These are phyloP conservation scores for Emmelina monodactyla DNA, from an alignment of 2,888 invertebrate species.

Conservation along the genomic window DNA sequence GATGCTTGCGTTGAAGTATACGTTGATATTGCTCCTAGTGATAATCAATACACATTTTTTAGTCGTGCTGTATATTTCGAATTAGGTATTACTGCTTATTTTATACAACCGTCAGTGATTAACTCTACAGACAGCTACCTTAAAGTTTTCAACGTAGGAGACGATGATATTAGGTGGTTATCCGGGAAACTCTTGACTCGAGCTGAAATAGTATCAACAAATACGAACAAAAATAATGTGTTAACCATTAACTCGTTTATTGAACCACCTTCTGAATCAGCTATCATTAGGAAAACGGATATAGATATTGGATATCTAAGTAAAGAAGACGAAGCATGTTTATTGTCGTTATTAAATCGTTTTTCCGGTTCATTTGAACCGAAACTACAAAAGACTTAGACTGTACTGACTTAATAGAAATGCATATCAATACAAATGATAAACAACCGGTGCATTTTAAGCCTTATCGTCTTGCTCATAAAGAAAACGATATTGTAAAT, in stretches of 20 bases:
- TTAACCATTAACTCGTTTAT: neutral
- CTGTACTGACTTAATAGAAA: constrained; percentile 4
- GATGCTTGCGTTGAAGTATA: neutral
- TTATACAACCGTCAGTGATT: constrained; percentile 1
- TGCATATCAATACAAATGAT: constrained; percentile 4
- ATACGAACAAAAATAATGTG: neutral
- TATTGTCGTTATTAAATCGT: constrained; percentile 6
- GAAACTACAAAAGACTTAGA: constrained; percentile 7
- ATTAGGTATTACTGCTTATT: constrained; percentile 2
- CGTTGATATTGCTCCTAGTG: neutral
- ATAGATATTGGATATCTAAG: constrained; percentile 1
- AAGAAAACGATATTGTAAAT: constrained; percentile 14
- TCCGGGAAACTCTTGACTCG: constrained; percentile 2
- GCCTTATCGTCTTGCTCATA: constrained; percentile 12
- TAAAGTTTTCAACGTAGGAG: constrained; percentile 3
- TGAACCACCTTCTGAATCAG: neutral
- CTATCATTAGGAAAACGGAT: neutral
- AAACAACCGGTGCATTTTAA: constrained; percentile 7
- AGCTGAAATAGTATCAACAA: neutral
- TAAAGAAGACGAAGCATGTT: neutral
- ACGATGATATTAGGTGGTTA: neutral
- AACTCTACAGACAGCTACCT: neutral
- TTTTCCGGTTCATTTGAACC: constrained; percentile 5
- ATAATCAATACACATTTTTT: neutral
- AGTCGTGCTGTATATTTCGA: constrained; percentile 1